phyloP scores from a whole-genome alignment of 2,113 vertebrate species.

The Suncus etruscus region DNA sequence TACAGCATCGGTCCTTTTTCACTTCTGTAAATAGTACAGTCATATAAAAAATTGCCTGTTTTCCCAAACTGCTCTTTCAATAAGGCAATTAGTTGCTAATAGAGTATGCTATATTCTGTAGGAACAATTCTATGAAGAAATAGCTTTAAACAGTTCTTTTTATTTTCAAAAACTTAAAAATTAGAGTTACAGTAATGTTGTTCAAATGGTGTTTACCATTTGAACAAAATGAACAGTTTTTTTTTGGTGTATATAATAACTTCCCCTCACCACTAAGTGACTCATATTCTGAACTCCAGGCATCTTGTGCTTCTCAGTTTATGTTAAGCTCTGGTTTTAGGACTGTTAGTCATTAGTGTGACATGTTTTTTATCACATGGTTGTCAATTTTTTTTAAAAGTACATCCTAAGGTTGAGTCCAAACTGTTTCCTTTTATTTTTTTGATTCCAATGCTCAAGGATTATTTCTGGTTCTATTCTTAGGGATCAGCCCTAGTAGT shows the following conservation, averaged over 20 bases:
- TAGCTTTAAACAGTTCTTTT: not conserved
- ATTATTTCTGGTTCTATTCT: too few relatives aligned
- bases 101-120: not conserved
- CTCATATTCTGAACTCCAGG: not conserved
- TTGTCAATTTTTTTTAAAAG: not conserved
- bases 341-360: not conserved
- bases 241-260: too few relatives aligned
- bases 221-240: too few relatives aligned
- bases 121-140: not conserved
- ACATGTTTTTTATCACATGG: constrained; percentile 23
- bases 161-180: too few relatives aligned
- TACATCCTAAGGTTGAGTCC: not conserved
- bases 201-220: too few relatives aligned
- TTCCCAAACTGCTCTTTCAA: not conserved
- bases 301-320: not conserved
- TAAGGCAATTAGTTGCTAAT: too few relatives aligned
- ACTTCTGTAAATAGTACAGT: constrained; percentile 63
- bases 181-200: too few relatives aligned
- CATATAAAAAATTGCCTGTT: constrained; percentile 28
- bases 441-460: too few relatives aligned
- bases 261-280: too few relatives aligned
- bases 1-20: constrained; percentile 57
- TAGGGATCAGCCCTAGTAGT: too few relatives aligned
- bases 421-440: not conserved
- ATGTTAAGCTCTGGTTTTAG: not conserved